These are phyloP conservation scores for Machimus rusticus DNA, from an alignment of 2,888 invertebrate genomes.

Conservation along the genomic window DNA sequence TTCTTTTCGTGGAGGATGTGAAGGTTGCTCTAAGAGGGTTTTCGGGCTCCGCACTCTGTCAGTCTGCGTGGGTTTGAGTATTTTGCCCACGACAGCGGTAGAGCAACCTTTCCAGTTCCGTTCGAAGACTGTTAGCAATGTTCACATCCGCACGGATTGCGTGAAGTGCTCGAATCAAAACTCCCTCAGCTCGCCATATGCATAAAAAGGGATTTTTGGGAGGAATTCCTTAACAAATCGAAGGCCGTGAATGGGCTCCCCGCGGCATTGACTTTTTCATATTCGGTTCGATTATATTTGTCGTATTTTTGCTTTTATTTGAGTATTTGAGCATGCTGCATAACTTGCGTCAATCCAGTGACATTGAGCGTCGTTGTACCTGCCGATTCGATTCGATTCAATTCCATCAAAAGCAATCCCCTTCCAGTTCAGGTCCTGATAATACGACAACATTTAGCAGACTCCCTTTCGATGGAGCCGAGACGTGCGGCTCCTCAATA, in stretches of 20 bases:
- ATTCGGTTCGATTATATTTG: not conserved
- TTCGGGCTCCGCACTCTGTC: not conserved
- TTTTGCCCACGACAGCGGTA: not conserved
- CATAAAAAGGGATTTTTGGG: not conserved
- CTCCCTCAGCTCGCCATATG: not conserved
- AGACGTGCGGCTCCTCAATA: not conserved
- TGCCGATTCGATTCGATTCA: conserved; percentile 23
- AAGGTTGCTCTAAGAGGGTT: not conserved
- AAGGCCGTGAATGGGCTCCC: not conserved
- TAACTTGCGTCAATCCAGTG: not conserved
- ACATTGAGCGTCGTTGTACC: not conserved
- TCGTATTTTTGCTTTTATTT: not conserved
- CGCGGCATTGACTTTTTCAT: conserved; percentile 17
- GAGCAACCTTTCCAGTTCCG: not conserved
- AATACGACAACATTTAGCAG: not conserved
- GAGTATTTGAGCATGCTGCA: conserved; percentile 5
- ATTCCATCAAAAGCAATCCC: not conserved
- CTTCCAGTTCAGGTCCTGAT: not conserved
- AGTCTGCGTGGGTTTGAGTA: not conserved
- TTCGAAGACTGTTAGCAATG: not conserved
- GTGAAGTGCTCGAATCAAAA: not conserved
- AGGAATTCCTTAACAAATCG: not conserved
- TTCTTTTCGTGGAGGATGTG: not conserved
- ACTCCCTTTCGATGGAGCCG: not conserved
- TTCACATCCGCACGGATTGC: not conserved